phyloP scores from a whole-genome alignment of 2,888 invertebrate genomes.

The Pharmacophagus antenor region DNA sequence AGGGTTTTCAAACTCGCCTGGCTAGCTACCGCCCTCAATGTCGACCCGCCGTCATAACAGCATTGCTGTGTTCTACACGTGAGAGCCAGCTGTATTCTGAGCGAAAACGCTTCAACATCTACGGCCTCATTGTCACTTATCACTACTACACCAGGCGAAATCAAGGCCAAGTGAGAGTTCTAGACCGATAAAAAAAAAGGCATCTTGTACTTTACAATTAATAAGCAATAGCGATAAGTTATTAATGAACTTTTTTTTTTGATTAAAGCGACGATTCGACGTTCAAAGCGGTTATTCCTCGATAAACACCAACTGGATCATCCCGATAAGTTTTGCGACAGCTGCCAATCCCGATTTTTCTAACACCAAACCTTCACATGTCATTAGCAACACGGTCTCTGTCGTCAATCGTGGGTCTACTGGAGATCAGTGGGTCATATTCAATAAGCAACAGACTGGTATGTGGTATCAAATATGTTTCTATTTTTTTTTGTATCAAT shows the following conservation, averaged over 20 bases:
- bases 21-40: too few relatives aligned
- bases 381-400: constrained; percentile 50
- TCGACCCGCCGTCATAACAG: too few relatives aligned
- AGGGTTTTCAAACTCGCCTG: too few relatives aligned
- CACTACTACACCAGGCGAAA: too few relatives aligned
- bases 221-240: too few relatives aligned
- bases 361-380: constrained; percentile 66
- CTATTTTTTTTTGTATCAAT: neutral
- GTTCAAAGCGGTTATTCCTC: constrained; percentile 59
- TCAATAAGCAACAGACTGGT: constrained; percentile 83
- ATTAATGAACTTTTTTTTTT: constrained; percentile 2
- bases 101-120: too few relatives aligned
- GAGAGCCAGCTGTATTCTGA: too few relatives aligned
- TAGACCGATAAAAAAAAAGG: too few relatives aligned
- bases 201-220: too few relatives aligned
- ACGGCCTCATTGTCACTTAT: too few relatives aligned
- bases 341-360: constrained; percentile 63
- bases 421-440: constrained; percentile 79
- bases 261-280: constrained; percentile 73
- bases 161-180: too few relatives aligned
- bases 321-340: constrained; percentile 67
- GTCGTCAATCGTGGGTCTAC: constrained; percentile 51
- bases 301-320: constrained; percentile 54
- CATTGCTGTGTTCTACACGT: too few relatives aligned
- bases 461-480: constrained; percentile 32